A percentile compares a stretch with the other conserved stretches of the same genome.
Conservation (phyloP, 2,113 vertebrate genomes). For the Heliornis fulica region DNA sequence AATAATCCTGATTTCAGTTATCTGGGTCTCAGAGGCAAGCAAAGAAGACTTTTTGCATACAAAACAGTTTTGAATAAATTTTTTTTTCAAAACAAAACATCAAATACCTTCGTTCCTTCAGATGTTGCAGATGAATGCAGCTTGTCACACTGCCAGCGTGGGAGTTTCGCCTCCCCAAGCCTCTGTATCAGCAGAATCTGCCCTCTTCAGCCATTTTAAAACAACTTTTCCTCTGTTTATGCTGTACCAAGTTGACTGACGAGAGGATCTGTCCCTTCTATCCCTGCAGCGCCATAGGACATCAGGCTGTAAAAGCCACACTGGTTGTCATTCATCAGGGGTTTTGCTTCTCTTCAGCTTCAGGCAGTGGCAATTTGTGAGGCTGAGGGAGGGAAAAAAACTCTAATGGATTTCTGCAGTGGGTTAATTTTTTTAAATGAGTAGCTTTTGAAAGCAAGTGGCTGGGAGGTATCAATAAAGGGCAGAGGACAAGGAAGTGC, state of each 20-base stretch:
- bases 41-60: background rate
- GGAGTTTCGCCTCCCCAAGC: background rate
- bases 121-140: slow-evolving; percentile 15
- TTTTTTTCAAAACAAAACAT: slow-evolving; percentile 25
- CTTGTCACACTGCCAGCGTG: background rate
- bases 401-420: background rate
- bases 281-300: background rate
- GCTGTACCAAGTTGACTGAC: background rate
- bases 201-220: background rate
- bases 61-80: background rate
- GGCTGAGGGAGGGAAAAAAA: background rate
- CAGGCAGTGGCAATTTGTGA: background rate
- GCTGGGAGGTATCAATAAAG: background rate
- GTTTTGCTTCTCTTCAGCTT: background rate
- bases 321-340: background rate
- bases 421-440: background rate
- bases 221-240: background rate
- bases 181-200: background rate
- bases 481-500: background rate
- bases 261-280: background rate
- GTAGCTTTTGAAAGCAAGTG: background rate
- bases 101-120: background rate
- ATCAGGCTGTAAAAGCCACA: background rate
- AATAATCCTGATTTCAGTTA: background rate
- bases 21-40: background rate